phyloP scores from a whole-genome alignment of 2,113 vertebrate species.

The Chauna torquata region DNA sequence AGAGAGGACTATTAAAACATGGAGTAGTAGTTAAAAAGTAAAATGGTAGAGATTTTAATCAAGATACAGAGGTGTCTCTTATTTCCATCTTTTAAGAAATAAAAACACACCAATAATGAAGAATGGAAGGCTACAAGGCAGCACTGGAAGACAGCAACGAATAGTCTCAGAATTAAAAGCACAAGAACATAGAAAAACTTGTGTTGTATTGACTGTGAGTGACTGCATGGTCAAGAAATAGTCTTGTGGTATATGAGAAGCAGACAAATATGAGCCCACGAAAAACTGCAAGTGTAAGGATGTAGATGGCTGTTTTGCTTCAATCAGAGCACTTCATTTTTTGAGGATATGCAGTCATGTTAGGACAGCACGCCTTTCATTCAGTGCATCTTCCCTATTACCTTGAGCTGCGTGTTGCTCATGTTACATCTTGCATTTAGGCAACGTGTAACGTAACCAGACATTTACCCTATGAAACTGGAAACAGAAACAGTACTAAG shows the following conservation, averaged over 20 bases:
- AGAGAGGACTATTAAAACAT: background rate
- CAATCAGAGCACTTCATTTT: background rate
- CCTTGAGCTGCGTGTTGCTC: background rate
- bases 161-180: background rate
- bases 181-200: background rate
- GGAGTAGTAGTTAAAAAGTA: background rate
- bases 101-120: background rate
- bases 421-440: background rate
- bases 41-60: background rate
- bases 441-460: background rate
- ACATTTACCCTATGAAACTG: background rate
- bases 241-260: background rate
- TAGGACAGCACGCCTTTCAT: fast-evolving
- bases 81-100: background rate
- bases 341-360: fast-evolving
- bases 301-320: background rate
- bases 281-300: background rate
- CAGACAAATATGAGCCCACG: background rate
- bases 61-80: background rate
- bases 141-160: background rate
- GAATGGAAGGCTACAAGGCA: background rate
- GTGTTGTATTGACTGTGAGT: background rate
- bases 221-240: background rate
- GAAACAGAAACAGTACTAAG: background rate
- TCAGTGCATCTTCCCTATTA: background rate